Conservation (phyloP, 2,888 invertebrate species). For the Callinectes sapidus region DNA sequence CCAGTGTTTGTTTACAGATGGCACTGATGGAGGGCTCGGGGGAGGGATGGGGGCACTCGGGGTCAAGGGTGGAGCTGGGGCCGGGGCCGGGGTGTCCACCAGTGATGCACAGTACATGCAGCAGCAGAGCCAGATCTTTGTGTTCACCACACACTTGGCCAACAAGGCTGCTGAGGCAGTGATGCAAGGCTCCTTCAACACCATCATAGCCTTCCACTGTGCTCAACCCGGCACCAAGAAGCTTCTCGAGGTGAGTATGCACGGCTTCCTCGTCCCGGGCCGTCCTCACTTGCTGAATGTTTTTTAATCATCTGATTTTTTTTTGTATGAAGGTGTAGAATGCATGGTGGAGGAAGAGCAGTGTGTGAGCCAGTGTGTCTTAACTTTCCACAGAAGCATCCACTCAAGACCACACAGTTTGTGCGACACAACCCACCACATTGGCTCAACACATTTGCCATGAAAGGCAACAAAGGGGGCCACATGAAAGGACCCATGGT, state of each 20-base stretch:
- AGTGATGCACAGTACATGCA: conserved; percentile 90
- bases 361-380: conserved; percentile 16
- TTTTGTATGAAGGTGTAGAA: conserved; percentile 28
- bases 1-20: not conserved
- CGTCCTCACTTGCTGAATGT: not conserved
- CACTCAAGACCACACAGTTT: conserved; percentile 72
- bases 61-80: conserved; percentile 46
- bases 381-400: conserved; percentile 70
- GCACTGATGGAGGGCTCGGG: conserved; percentile 54
- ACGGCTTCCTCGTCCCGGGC: not conserved
- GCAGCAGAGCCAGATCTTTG: conserved; percentile 98
- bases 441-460: conserved; percentile 86
- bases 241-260: conserved; percentile 85
- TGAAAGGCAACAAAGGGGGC: conserved; percentile 76
- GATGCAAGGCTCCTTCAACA: conserved; percentile 89
- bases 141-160: conserved; percentile 94
- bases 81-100: conserved; percentile 70
- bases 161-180: conserved; percentile 97
- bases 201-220: conserved; percentile 96
- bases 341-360: not conserved
- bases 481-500: conserved; percentile 73
- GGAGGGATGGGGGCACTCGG: conserved; percentile 40
- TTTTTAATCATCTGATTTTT: not conserved
- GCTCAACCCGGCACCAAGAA: conserved; percentile 96
- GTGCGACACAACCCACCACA: conserved; percentile 85